These are phyloP conservation scores for Kryphioiulus occultus DNA, from an alignment of 2,888 invertebrate genomes.

Conservation along the genomic window DNA sequence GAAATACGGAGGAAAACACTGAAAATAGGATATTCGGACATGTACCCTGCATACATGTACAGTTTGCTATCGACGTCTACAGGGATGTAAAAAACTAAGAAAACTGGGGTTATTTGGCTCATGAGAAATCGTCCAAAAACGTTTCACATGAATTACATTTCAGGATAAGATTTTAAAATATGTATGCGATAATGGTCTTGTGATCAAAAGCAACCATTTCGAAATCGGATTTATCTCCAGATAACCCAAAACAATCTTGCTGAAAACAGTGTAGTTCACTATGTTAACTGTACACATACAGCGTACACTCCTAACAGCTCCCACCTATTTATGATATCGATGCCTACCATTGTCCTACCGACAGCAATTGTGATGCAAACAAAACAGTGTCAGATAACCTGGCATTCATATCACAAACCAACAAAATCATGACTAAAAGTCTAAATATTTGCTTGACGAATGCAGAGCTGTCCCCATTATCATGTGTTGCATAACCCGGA, in stretches of 20 bases:
- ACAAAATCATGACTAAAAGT: background rate
- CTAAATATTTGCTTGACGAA: background rate
- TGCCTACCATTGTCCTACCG: background rate
- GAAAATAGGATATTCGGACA: no score
- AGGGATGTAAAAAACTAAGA: no score
- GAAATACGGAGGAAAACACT: no score
- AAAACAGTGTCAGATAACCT: background rate
- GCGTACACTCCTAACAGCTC: background rate
- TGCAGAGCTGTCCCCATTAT: background rate
- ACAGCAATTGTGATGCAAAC: background rate
- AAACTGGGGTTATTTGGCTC: no score
- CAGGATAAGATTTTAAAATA: no score
- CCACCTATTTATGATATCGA: background rate
- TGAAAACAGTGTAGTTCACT: background rate
- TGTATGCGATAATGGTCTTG: background rate
- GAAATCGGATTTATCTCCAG: background rate
- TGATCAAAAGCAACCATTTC: background rate
- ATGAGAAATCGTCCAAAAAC: no score
- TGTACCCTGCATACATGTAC: no score
- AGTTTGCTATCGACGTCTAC: no score
- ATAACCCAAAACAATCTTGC: background rate
- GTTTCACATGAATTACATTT: no score
- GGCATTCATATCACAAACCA: background rate
- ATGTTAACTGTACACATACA: background rate
- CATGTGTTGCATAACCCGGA: background rate